Evolutionary conservation across 2,888 invertebrate genomes (phyloP).

Genomic region (Tetramorium bicarinatum): DNA sequence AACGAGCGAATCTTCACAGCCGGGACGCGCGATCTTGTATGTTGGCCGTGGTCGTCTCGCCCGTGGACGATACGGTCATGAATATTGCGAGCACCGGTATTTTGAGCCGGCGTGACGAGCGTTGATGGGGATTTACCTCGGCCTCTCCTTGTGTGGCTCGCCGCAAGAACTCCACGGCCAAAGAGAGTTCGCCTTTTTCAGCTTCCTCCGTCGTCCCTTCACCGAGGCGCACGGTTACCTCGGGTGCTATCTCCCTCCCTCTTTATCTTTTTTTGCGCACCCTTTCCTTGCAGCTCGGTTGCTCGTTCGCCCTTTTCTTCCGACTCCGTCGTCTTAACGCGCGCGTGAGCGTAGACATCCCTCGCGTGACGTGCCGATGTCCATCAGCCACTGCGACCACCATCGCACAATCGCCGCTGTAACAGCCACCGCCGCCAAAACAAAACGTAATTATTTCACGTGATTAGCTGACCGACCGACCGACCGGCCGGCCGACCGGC

Average conservation of each 20-base stretch:
- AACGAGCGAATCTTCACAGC: slow-evolving; percentile 19
- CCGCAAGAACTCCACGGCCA: slow-evolving; percentile 78
- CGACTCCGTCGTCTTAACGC: slow-evolving; percentile 48
- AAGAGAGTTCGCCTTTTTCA: slow-evolving; percentile 77
- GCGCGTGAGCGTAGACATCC: slow-evolving; percentile 55
- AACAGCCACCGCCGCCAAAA: slow-evolving; percentile 80
- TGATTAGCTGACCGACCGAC: slow-evolving; percentile 81
- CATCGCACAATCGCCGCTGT: slow-evolving; percentile 58
- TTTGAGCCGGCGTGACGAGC: slow-evolving; percentile 84
- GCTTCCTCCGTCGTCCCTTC: slow-evolving; percentile 61
- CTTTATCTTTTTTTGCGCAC: slow-evolving; percentile 30
- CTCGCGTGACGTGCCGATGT: slow-evolving; percentile 83
- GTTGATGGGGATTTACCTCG: slow-evolving; percentile 81
- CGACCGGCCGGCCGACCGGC: slow-evolving; percentile 66
- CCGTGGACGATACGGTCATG: slow-evolving; percentile 72
- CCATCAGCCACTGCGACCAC: slow-evolving; percentile 77
- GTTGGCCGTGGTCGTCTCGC: slow-evolving; percentile 21
- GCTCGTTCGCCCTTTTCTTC: slow-evolving; percentile 19
- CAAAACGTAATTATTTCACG: slow-evolving; percentile 85
- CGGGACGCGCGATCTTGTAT: slow-evolving; percentile 6
- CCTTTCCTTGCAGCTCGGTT: slow-evolving; percentile 7
- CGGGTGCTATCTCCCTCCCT: neutral
- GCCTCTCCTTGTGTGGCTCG: slow-evolving; percentile 81
- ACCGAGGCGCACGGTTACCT: slow-evolving; percentile 42
- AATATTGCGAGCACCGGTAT: slow-evolving; percentile 81